phyloP scores from a whole-genome alignment of 2,797 vertebrate genomes.

The Pampus argenteus region DNA sequence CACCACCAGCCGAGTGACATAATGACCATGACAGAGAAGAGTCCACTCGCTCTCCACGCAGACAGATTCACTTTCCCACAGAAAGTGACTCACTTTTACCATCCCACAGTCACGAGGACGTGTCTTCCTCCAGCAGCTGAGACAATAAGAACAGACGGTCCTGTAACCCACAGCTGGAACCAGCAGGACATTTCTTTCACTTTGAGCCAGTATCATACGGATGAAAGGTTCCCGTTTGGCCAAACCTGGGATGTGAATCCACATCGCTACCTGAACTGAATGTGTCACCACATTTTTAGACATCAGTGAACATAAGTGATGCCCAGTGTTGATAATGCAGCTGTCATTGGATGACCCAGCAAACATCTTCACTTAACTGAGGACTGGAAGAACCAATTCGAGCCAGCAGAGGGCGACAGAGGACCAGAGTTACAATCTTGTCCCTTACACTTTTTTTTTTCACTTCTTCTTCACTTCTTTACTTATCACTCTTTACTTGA shows the following conservation, averaged over 20 bases:
- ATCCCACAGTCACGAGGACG: slow-evolving; percentile 44
- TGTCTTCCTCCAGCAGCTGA: slow-evolving; percentile 37
- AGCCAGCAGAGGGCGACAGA: slow-evolving; percentile 80
- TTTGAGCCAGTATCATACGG: slow-evolving; percentile 57
- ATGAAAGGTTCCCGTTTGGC: slow-evolving; percentile 56
- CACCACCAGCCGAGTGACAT: slow-evolving; percentile 32
- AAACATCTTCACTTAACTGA: neutral
- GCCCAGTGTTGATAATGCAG: neutral
- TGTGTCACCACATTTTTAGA: neutral
- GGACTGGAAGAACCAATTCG: slow-evolving; percentile 6
- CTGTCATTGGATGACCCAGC: neutral
- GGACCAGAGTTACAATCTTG: slow-evolving; percentile 25
- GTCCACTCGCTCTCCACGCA: slow-evolving; percentile 34
- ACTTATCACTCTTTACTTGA: neutral
- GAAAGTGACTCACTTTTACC: too few relatives aligned
- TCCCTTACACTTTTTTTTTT: neutral
- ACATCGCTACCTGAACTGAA: slow-evolving; percentile 46
- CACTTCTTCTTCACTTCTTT: neutral
- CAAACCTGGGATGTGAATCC: slow-evolving; percentile 52
- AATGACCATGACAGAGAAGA: slow-evolving; percentile 12
- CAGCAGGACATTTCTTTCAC: slow-evolving; percentile 49
- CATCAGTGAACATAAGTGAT: neutral
- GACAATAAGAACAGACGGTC: slow-evolving; percentile 28
- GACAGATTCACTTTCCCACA: slow-evolving; percentile 46
- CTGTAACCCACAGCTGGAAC: slow-evolving; percentile 52